Conservation (phyloP, 2,113 vertebrate species). For the Noturus placidus region DNA sequence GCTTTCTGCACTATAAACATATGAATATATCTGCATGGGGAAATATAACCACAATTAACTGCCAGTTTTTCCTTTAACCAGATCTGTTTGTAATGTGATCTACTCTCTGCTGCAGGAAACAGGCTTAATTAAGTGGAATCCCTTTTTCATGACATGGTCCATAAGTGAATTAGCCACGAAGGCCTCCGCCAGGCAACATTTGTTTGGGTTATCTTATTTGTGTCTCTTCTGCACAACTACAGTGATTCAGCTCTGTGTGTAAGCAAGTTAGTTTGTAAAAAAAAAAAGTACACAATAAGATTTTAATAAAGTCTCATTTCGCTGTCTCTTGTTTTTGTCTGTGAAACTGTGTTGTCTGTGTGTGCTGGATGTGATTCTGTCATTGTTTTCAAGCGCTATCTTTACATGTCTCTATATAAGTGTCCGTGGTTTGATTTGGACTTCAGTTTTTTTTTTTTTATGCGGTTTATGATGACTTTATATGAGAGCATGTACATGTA, state of each 20-base stretch:
- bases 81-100: conserved; percentile 50
- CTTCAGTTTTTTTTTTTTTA: not conserved
- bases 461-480: conserved; percentile 15
- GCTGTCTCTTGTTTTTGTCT: not conserved
- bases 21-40: not conserved
- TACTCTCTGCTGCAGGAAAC: conserved; percentile 52
- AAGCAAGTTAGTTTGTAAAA: conserved; percentile 34
- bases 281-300: conserved; percentile 32
- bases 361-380: conserved; percentile 31
- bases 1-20: conserved; percentile 7
- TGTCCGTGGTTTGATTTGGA: not conserved
- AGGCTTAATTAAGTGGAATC: conserved; percentile 56
- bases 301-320: conserved; percentile 40
- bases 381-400: not conserved
- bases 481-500: conserved; percentile 30
- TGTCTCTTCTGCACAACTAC: conserved; percentile 41
- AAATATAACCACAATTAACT: conserved; percentile 48
- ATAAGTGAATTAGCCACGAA: conserved; percentile 50
- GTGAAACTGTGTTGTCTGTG: conserved; percentile 18
- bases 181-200: conserved; percentile 48
- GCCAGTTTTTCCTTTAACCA: conserved; percentile 46
- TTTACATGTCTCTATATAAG: not conserved
- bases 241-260: conserved; percentile 30
- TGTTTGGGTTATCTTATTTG: conserved; percentile 55
- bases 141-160: conserved; percentile 51